Evolutionary conservation across 2,888 invertebrate genomes (phyloP).

Genomic region (Acanthosepion pharaonis): DNA sequence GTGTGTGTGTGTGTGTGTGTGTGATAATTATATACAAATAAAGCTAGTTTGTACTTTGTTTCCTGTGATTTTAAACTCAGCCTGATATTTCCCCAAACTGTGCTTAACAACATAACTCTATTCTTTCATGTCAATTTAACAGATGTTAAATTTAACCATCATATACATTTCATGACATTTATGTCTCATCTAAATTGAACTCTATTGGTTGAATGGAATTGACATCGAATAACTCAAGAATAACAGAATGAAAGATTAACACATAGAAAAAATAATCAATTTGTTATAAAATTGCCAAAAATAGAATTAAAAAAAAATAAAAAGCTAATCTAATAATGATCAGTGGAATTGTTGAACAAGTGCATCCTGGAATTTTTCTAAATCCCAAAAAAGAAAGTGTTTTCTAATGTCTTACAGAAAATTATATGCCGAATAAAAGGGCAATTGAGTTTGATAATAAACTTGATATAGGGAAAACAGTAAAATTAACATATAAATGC

Average conservation of each 20-base stretch:
- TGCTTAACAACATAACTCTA: neutral
- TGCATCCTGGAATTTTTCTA: neutral
- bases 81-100: neutral
- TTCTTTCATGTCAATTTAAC: neutral
- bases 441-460: neutral
- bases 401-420: neutral
- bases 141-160: neutral
- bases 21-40: neutral
- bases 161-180: neutral
- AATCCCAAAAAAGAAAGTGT: neutral
- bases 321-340: neutral
- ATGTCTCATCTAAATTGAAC: neutral
- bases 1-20: too few relatives aligned
- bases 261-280: neutral
- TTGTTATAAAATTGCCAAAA: neutral
- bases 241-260: neutral
- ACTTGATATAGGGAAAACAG: neutral
- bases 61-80: neutral
- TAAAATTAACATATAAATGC: neutral
- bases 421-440: neutral
- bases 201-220: neutral
- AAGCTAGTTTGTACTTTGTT: neutral
- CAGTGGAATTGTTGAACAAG: neutral
- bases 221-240: neutral
- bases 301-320: neutral